Base-by-base conservation (phyloP, 2,113 vertebrate species). In the Prunella fulvescens region DNA sequence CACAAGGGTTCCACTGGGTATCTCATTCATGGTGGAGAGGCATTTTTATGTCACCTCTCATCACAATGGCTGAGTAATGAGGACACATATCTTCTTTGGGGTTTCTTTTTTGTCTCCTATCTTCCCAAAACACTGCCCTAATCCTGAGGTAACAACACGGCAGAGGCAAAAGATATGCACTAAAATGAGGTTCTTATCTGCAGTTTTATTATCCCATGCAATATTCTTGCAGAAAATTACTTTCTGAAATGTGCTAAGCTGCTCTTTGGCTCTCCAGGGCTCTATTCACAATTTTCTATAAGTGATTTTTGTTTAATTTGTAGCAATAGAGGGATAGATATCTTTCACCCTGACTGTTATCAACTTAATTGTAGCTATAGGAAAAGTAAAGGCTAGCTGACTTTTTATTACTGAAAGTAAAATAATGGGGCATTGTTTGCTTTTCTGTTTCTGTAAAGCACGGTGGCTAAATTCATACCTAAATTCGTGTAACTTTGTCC, bases 271-370 rank as follows among this genome's bases (percentile, higher is more conserved):
- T 96, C 79, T 95, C 90, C 82, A 45, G 94, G 93, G 92, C 81
- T 94, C 93, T 64, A 82, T 88, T 92, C 91, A 87, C 69, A 54
- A 62, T 92, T 95, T 89, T 96, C 85, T 66, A 37, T 94, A 80
- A 95, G 93, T 95, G 93, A 91, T 95, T 96, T 95, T 90, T 94
- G 94, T 95, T 97, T 96, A 96, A 95, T 93, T 93, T 88, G 84
- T 90, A 82, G 80, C 69, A 92, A 66, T 84, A 65, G 51, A 88
- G 82, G 92, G 76, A 71, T 64, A 84, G 67, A 70, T 95, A 51
- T 65, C 85, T 90, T 86, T 92, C 80, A 90, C n/a, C 16, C 56
- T 70, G 71, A 62, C 89, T 92, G 40, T 78, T 53, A 78, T 95
- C 90, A 89, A 35, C 78, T 77, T 95, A 94, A 92, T 92, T 86